Base-by-base conservation (phyloP, 2,113 vertebrate species). In the Euleptes europaea region DNA sequence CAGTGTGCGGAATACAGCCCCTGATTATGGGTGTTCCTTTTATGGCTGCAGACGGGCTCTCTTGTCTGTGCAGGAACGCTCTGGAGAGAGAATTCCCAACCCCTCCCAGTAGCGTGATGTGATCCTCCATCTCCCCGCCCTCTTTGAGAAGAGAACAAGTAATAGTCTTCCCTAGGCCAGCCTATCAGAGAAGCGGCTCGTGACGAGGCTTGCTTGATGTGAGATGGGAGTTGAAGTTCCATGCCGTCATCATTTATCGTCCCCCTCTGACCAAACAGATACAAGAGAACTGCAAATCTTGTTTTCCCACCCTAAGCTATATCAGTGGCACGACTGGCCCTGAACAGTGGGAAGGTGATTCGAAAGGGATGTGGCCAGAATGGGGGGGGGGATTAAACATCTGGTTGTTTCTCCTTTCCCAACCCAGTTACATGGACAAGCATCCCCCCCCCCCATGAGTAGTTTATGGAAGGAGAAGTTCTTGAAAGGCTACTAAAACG, bases 121-220 rank as follows among this genome's bases (percentile, higher is more conserved):
- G 1, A 40, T 80, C 10, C 1, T n/a, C 74, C 81, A 35, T 87
- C 88, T 65, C 89, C 42, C 72, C 72, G 33, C 70, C 31, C 1
- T 57, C 79, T 72, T 44, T 47, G 74, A 3, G 12, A 21, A 0
- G 83, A 1, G 42, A 83, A 85, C 87, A 88, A 21, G 3, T 23
- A 85, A 69, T 84, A 5, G 65, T 42, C 0, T 47, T 69, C 63
- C 84, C 47, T 10, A 0, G 42, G 35, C 87, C 28, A 1, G 44
- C 84, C 88, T 85, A 67, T 87, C 70, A 17, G 65, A 12, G 54
- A 60, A 78, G 67, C 3, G 2, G 78, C 82, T 51, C 1, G 88
- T 87, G 91, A 84, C 69, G 80, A 88, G 92, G 87, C 88, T 85
- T n/a, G 80, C 90, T 88, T 2, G 0, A 5, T 33, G 85, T 88